phyloP scores from a whole-genome alignment of 1,140 invertebrate species.

The Cotesia typhae region DNA sequence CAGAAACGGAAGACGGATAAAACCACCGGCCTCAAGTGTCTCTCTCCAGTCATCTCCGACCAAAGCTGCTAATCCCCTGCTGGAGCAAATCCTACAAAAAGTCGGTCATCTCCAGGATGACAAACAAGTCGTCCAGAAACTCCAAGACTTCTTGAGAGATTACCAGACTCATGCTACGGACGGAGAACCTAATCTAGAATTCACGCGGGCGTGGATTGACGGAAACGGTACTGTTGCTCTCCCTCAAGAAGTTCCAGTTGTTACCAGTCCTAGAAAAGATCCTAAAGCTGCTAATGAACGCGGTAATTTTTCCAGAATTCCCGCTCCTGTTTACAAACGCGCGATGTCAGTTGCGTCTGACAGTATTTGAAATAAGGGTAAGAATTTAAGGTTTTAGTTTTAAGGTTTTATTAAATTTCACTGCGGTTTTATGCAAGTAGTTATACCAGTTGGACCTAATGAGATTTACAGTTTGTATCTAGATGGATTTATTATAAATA shows the following conservation, averaged over 20 bases:
- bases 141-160: slow-evolving; percentile 75
- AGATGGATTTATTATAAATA: too few relatives aligned
- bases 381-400: background rate
- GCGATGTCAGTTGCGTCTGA: slow-evolving; percentile 60
- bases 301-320: slow-evolving; percentile 60
- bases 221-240: slow-evolving; percentile 71
- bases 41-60: slow-evolving; percentile 72
- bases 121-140: slow-evolving; percentile 73
- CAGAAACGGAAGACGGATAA: slow-evolving; percentile 66
- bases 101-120: slow-evolving; percentile 76
- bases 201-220: slow-evolving; percentile 78
- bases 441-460: slow-evolving; percentile 11
- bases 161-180: slow-evolving; percentile 67
- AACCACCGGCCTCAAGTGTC: slow-evolving; percentile 55
- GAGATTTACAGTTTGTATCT: too few relatives aligned
- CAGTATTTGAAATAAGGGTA: slow-evolving; percentile 50
- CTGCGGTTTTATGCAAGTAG: too few relatives aligned
- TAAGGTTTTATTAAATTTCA: too few relatives aligned
- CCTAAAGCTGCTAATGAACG: slow-evolving; percentile 57
- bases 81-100: slow-evolving; percentile 77
- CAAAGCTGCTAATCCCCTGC: slow-evolving; percentile 70
- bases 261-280: slow-evolving; percentile 62
- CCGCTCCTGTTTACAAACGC: slow-evolving; percentile 63
- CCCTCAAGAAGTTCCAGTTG: slow-evolving; percentile 52
- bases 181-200: slow-evolving; percentile 72